Evolutionary conservation across 2,113 vertebrate species (phyloP), one percentile per base, ranked within the genome.

Genomic region (Spea multiplicata): DNA sequence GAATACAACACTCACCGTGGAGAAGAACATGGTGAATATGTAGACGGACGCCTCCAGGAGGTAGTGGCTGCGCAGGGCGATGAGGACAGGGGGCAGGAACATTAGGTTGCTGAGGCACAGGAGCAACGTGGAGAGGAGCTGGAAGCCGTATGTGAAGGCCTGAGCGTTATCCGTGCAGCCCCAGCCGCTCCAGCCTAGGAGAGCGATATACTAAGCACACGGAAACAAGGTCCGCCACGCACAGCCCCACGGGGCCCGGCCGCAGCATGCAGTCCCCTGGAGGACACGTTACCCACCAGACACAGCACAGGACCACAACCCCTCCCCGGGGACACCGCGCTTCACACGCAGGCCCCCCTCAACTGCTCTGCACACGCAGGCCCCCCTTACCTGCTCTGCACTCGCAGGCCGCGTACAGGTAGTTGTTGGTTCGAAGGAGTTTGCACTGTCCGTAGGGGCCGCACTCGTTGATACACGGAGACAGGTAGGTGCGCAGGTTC

Each of bases 1-100:
- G 14, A 6, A 70, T 10, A 16, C 46, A 4, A 53, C 0, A 65
- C 95, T 91, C 86, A 99, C 97, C 4, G 97, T 99, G 75, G 97
- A 99, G 88, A 99, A 99, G 91, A 99, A 99, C 97, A 98, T 99
- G 83, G 97, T 98, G 89, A 98, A 98, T 83, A 96, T 93, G 85
- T 99, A 99, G 85, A 99, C 93, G 0, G 96, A 95, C 2, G 97
- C 97, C 86, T 99, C 97, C 74, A 98, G 89, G 71, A 98, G 93
- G 69, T 96, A 99, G 80, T 94, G 92, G 85, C 96, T 96, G 64
- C 95, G 93, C 71, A 99, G 87, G 8, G 97, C 97, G 3, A 99
- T 94, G 89, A 93, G 93, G 85, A 99, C 95, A 0, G 97, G 97
- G 0, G 97, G 97, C 68, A 99, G 90, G 1, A 99, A 99, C 97